Base-by-base conservation (phyloP, 2,888 invertebrate species). In the Lithophane ornitopus region DNA sequence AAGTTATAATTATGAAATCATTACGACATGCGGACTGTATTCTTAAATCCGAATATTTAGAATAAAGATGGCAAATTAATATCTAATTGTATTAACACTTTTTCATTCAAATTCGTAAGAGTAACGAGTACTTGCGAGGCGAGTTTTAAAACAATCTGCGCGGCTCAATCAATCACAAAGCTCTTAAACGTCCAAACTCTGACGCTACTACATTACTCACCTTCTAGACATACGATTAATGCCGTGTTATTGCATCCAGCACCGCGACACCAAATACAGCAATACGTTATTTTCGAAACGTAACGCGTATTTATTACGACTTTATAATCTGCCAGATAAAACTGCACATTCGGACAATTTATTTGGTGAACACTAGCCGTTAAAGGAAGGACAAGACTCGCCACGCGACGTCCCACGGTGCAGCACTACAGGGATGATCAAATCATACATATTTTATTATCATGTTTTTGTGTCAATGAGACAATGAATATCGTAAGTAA, bases 131-230 rank as follows among this genome's bases (percentile, higher is more conserved):
- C 63, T 59, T 28, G 66, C 39, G n/a, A 65, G 56, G 26, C 69
- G 44, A 74, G 80, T 82, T 83, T 87, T 82, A 85, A 85, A 89
- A 87, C 87, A 87, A 84, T 87, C 85, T 83, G 78, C 78, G 22
- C 80, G 59, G 58, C 77, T 86, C 85, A 90, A 93, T 94, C 92
- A 92, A 94, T 94, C 93, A 91, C 85, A 83, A 78, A 87, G 88
- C 89, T 92, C 88, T 91, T 92, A 91, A 91, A 92, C 88, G 91
- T 93, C 90, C 84, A 86, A 94, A 94, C 88, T 93, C 93, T 88
- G 89, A 89, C 89, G 87, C 87, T 80, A 83, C 81, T 77, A 85
- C 90, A 92, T 94, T 90, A 92, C 91, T 93, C 90, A 90, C 85
- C 76, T 78, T 84, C 85, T 83, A 86, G 82, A 87, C 82, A 78